Evolutionary conservation across 1,140 invertebrate genomes (phyloP), one percentile per base, ranked within the genome.

Genomic region (Wiebesia pumilae): DNA sequence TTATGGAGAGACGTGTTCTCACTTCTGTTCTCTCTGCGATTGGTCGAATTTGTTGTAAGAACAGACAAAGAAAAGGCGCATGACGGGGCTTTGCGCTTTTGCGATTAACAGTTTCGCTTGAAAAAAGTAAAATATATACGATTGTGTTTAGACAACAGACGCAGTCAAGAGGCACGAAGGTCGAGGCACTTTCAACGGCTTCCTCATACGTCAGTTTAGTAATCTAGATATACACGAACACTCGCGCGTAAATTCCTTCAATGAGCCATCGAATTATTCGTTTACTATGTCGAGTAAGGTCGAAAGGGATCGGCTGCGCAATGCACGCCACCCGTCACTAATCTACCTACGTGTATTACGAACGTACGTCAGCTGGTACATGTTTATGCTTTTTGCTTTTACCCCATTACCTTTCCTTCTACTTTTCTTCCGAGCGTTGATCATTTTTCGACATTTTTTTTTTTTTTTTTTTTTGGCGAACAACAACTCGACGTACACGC

Each of bases 231-330:
- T 78, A 51, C n/a, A n/a, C 75, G 80, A 35, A 83, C 71, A n/a
- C n/a, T n/a, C n/a, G 58, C 58, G 24, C 21, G 58, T 19, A 10
- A 10, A 16, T 3, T 16, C 19, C 3, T 21, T 58, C 7, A 21
- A 58, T 21, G 58, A 67, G 80, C 86, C 81, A 33, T 81, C 83
- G 73, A 84, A 86, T 88, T 88, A 88, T 91, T 90, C 90, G 88
- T 90, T 92, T 91, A 88, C 89, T 88, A 91, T 90, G 84, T 88
- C 89, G 89, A 81, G 89, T 89, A 90, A 92, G 92, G 92, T 87
- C 88, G 65, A 91, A 92, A 92, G 90, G 91, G 91, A 92, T 91
- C 90, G 91, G 89, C 77, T 21, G 7, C 21, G 43, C 33, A 3
- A 43, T 27, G 62, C n/a, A n/a, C 21, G 19, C 27, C 47, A 30